These are phyloP conservation scores for Eublepharis macularius DNA, from an alignment of 2,113 vertebrate genomes.

Conservation along the genomic window DNA sequence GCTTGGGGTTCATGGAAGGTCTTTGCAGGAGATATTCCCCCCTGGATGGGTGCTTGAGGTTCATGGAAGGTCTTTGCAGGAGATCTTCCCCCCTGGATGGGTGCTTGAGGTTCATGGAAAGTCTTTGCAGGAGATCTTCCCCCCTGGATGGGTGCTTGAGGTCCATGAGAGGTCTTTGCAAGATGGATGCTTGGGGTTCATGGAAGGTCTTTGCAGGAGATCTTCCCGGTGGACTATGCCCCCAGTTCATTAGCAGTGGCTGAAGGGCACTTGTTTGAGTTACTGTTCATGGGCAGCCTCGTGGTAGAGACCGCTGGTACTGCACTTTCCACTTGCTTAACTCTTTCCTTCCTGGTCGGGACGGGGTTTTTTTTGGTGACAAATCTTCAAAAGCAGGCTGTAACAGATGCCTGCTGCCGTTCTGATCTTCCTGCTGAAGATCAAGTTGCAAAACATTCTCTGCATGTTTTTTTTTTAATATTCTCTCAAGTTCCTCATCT, in stretches of 20 bases:
- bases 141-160: no score
- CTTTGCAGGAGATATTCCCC: no score
- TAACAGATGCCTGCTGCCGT: accelerated
- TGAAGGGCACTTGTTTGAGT: no score
- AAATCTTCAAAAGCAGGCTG: neutral
- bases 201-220: neutral
- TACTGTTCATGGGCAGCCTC: neutral
- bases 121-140: no score
- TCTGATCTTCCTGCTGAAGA: neutral
- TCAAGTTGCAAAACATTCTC: neutral
- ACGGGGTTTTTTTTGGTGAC: neutral
- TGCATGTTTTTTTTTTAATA: neutral
- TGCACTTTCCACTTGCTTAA: neutral
- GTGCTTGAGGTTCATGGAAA: no score
- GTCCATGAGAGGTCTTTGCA: no score
- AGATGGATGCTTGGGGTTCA: no score
- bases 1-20: no score
- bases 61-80: no score
- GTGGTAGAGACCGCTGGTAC: neutral
- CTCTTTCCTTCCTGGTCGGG: neutral
- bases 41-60: no score
- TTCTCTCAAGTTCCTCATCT: constrained; percentile 6
- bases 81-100: no score
- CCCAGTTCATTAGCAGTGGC: neutral
- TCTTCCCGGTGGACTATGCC: neutral